Evolutionary conservation across 1,140 invertebrate species (phyloP), one percentile per base, ranked within the genome.

Genomic region (Nephotettix cincticeps): DNA sequence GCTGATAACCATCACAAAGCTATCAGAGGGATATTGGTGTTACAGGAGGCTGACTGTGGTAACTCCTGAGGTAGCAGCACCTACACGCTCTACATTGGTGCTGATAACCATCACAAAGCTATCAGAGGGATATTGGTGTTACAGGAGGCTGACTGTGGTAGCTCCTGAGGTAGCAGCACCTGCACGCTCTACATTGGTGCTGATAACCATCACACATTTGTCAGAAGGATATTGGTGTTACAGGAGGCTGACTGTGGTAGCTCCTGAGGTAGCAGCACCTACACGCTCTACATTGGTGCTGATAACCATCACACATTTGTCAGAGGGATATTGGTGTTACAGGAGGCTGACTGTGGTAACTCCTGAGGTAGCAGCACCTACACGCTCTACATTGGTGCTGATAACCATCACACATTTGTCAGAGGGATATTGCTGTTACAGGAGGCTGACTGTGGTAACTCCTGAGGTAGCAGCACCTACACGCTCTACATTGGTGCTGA

Each of bases 391-490:
- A 45, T 86, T 86, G 9, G 82, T 87, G 40, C 82, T 87, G 13
- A 83, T 88, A 30, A 86, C 86, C 25, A 36, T 6, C n/a, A n/a
- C n/a, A n/a, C n/a, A n/a, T n/a, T n/a, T 36, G 32, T 36, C 32
- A 6, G 14, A 36, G 14, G 32, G 4, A 14, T 36, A 36, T 4
- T 36, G 9, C 3, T 68, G 66, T 68, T 68, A 1, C 56, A 70
- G 68, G 68, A 71, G 70, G 47, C 30, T 87, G 76, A 87, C 86
- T 29, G 85, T 88, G 19, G 86, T 87, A 54, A 84, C 86, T 13
- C 86, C 86, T 1, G 85, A 86, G 76, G 80, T 86, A 14, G 86
- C 85, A 1, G 86, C 86, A 4, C 86, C 86, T 0, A 86, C 86
- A 14, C 86, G 86, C 77, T 84, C 84, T 1, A 87, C 86, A 45